phyloP scores from a whole-genome alignment of 2,888 invertebrate species.

The Apamea anceps region DNA sequence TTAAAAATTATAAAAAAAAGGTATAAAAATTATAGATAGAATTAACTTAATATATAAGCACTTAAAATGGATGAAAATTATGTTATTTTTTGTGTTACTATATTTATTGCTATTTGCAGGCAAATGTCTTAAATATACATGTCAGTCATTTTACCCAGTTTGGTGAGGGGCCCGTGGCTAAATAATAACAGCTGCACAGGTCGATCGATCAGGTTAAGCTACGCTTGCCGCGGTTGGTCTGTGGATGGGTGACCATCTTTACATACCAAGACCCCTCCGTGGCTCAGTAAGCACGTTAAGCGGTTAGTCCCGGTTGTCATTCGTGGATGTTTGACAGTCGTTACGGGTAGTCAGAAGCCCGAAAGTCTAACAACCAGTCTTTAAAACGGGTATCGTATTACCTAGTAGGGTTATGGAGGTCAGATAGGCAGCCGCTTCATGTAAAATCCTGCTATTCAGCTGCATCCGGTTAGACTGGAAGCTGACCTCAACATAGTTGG shows the following conservation, averaged over 20 bases:
- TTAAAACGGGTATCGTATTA: not conserved
- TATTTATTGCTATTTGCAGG: not conserved
- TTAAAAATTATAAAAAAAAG: slow-evolving; percentile 47
- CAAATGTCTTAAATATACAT: slow-evolving; percentile 29
- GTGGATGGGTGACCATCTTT: too few species aligned
- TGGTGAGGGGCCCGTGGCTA: too few species aligned
- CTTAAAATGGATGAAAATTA: slow-evolving; percentile 2
- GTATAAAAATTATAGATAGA: slow-evolving; percentile 43
- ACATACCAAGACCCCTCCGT: too few species aligned
- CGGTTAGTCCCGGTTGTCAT: too few species aligned
- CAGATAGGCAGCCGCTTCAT: slow-evolving; percentile 3
- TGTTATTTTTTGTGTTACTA: slow-evolving; percentile 18
- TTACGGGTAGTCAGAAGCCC: too few species aligned
- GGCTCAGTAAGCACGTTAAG: too few species aligned
- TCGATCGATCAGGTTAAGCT: too few species aligned
- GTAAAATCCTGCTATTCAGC: not conserved
- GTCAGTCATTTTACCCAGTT: too few species aligned
- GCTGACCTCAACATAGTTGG: not conserved
- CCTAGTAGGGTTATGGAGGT: not conserved
- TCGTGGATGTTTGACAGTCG: too few species aligned
- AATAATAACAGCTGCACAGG: too few species aligned
- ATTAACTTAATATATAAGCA: slow-evolving; percentile 41
- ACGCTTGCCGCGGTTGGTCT: too few species aligned
- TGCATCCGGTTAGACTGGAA: not conserved
- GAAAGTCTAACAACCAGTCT: not conserved